Evolutionary conservation across 2,888 invertebrate genomes (phyloP), one percentile per base, ranked within the genome.

Genomic region (Lobophora halterata): DNA sequence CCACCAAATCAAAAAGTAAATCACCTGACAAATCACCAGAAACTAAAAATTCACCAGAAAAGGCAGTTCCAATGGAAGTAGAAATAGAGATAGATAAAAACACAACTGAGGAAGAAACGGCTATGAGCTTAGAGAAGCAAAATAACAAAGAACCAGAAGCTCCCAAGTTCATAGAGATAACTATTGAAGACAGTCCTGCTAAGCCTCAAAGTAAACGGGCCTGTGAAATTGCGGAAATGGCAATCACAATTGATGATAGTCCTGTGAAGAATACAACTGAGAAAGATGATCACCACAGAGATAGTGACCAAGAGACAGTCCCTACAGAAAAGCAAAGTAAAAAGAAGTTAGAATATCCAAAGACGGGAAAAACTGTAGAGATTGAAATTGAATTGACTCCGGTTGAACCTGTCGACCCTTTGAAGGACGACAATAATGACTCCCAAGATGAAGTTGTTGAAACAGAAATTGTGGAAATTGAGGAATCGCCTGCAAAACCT

Each of bases 121-220:
- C 26, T 5, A 19, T 23, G 7, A 13, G 18, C 1, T 5, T 48
- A 2, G 39, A 52, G 46, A 49, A 68, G 35, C 49, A 68, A 43
- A 85, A 86, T 51, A 83, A 83, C 55, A 67, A 60, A 49, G 83
- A 86, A 47, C 83, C 83, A 27, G 67, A 71, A 12, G 20, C 39
- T 12, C 32, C 43, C 1, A 64, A 65, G 2, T 66, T 65, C 46
- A 67, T 83, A 33, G 86, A 86, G 70, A 85, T 87, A 10, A 79
- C 72, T 14, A 86, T 88, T 53, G 87, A 88, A 49, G 83, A 85
- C 46, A 87, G 81, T 50, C 86, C 86, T 7, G 54, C 79, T 2
- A 85, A 85, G 55, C 68, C 32, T 6, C 23, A 6, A 16, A 51
- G 40, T 11, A 73, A 72, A 45, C 58, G 60, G 34, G 52, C 58